A percentile compares a stretch with the other conserved stretches of the same genome.
These are phyloP conservation scores for Strigamia maritima DNA, from an alignment of 2,888 invertebrate species.

Conservation along the genomic window DNA sequence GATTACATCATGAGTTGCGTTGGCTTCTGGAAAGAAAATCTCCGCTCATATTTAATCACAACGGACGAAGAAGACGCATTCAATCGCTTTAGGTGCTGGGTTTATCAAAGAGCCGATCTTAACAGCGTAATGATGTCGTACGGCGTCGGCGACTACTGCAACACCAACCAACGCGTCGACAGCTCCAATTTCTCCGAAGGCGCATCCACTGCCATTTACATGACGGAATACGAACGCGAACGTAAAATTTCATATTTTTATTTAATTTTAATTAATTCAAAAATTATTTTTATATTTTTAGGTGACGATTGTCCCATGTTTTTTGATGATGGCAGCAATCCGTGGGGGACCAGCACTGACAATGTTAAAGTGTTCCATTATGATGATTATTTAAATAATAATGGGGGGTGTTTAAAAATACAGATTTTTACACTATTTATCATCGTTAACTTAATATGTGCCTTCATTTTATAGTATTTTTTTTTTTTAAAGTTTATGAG, in stretches of 20 bases:
- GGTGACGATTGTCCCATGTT: slow-evolving; percentile 96
- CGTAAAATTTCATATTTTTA: slow-evolving; percentile 56
- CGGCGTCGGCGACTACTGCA: slow-evolving; percentile 88
- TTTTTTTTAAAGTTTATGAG: too few species aligned
- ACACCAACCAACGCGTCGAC: slow-evolving; percentile 81
- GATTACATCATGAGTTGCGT: slow-evolving; percentile 97
- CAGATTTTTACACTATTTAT: too few species aligned
- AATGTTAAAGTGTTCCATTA: too few species aligned
- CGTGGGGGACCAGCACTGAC: slow-evolving; percentile 56
- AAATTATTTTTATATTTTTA: slow-evolving; percentile 48
- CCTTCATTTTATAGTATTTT: too few species aligned
- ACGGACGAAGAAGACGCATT: slow-evolving; percentile 94
- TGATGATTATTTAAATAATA: too few species aligned
- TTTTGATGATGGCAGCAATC: slow-evolving; percentile 89
- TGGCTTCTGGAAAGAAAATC: slow-evolving; percentile 96
- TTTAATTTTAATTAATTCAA: slow-evolving; percentile 31
- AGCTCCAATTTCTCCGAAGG: slow-evolving; percentile 87
- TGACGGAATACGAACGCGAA: slow-evolving; percentile 88
- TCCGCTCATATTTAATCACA: slow-evolving; percentile 92
- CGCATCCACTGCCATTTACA: slow-evolving; percentile 76
- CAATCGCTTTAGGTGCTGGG: slow-evolving; percentile 95
- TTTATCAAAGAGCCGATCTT: slow-evolving; percentile 87
- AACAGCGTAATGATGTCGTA: slow-evolving; percentile 79
- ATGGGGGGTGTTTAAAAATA: too few species aligned
- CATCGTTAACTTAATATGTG: too few species aligned